Evolutionary conservation across 2,888 invertebrate species (phyloP), one percentile per base, ranked within the genome.

Genomic region (Platynereis dumerilii): DNA sequence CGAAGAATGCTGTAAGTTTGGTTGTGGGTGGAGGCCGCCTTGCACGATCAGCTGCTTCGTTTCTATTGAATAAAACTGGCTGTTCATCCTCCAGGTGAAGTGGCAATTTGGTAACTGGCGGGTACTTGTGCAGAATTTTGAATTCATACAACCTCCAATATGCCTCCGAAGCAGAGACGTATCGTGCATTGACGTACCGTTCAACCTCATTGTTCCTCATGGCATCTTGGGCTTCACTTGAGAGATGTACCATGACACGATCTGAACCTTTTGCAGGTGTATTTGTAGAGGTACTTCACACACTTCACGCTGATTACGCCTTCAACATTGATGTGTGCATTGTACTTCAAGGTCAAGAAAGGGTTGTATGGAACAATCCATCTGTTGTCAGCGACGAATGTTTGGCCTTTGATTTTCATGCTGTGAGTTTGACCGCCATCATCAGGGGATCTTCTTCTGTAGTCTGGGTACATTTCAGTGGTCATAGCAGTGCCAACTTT

Each of bases 321-420:
- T 74, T 85, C 82, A 2, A 83, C 78, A 72, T 84, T 85, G 42
- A 84, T 81, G 67, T 84, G 83, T 15, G 69, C 68, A 62, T 81
- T 72, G 70, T 73, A 83, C 34, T 34, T 34, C 34, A 34, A 12
- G 34, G 7, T 34, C 34, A 34, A 34, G 12, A 34, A 34, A 12
- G 78, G 76, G 66, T 79, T 82, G 68, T 82, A 82, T 0, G 83
- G 83, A 15, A 84, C 82, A 3, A 83, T 76, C 56, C 64, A 60
- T 63, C 53, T 52, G 20, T 34, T 39, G 26, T 45, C 58, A 20
- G 17, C 39, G 10, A 34, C 44, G n/a, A 20, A 20, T 7, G 1
- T 28, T 20, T 34, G n/a, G 12, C 17, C 58, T 12, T 7, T 20
- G 3, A 58, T 22, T 15, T 2, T 26, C 39, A 58, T 39, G n/a